Percentiles rank a stretch among this genome's conserved stretches.
phyloP scores from a whole-genome alignment of 2,113 vertebrate genomes.

The Gallinago jamesoni region DNA sequence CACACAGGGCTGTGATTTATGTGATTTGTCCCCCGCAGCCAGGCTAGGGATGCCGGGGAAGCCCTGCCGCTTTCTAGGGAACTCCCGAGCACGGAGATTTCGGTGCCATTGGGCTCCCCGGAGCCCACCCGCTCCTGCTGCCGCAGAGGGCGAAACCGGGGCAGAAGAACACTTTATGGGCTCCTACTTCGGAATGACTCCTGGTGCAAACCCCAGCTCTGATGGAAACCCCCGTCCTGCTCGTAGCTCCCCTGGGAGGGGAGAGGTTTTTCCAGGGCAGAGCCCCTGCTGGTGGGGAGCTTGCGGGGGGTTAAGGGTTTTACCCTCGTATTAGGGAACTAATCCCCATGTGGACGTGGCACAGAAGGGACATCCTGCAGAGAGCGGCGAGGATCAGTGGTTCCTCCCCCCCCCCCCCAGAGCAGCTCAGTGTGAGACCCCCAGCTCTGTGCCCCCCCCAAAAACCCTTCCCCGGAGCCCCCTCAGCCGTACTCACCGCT shows the following conservation, averaged over 20 bases:
- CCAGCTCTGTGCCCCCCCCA: background rate
- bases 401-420: background rate
- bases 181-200: background rate
- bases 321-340: accelerated
- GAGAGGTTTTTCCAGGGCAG: background rate
- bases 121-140: background rate
- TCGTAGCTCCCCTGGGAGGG: background rate
- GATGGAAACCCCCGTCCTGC: background rate
- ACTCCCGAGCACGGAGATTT: accelerated
- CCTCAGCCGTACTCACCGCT: background rate
- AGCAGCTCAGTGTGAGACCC: background rate
- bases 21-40: background rate
- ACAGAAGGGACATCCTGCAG: too few relatives aligned
- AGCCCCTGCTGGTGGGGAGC: accelerated
- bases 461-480: background rate
- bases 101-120: accelerated
- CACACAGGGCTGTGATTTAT: too few relatives aligned
- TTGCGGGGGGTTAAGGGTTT: background rate
- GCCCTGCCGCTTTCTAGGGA: accelerated
- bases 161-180: background rate
- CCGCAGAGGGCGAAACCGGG: accelerated
- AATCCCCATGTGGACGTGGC: accelerated
- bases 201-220: background rate
- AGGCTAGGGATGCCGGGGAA: background rate
- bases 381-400: background rate